Conservation (phyloP, 2,888 invertebrate genomes). For the Ormyrus thymus region DNA sequence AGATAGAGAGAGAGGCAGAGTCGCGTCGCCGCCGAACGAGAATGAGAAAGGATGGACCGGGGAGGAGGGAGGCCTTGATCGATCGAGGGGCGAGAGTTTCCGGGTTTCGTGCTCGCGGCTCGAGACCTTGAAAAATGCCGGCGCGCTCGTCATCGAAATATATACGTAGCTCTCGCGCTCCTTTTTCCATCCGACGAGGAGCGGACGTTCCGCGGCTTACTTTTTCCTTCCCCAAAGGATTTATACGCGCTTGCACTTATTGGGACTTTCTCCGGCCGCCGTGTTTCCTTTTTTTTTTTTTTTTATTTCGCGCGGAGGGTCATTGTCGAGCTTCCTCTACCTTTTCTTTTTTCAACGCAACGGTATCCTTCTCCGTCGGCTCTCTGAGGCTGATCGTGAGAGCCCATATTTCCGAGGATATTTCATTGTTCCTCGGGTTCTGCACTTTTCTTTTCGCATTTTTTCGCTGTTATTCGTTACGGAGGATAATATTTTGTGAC, state of each 20-base stretch:
- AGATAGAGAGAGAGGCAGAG: background rate
- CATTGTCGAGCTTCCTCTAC: too few relatives aligned
- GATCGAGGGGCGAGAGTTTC: conserved; percentile 38
- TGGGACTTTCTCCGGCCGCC: too few relatives aligned
- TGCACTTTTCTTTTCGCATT: too few relatives aligned
- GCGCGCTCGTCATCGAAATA: background rate
- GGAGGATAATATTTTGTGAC: too few relatives aligned
- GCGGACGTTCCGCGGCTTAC: too few relatives aligned
- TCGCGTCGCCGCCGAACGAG: background rate
- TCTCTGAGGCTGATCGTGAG: background rate
- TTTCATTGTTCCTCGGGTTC: background rate
- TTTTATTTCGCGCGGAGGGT: background rate
- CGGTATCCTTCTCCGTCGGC: background rate
- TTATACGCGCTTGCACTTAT: too few relatives aligned
- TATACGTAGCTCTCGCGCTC: conserved; percentile 4
- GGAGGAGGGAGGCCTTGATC: conserved; percentile 45
- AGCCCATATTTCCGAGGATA: too few relatives aligned
- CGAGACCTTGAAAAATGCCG: conserved; percentile 47
- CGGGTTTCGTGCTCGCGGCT: conserved; percentile 29
- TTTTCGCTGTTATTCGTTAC: too few relatives aligned
- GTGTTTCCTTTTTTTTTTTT: background rate
- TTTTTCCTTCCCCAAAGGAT: too few relatives aligned
- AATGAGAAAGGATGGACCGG: conserved; percentile 27
- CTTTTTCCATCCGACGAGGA: background rate
- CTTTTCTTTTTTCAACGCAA: background rate